Percentiles rank a stretch among this genome's conserved stretches.
These are phyloP conservation scores for Chaetura pelagica DNA, from an alignment of 2,113 vertebrate genomes.

Conservation along the genomic window DNA sequence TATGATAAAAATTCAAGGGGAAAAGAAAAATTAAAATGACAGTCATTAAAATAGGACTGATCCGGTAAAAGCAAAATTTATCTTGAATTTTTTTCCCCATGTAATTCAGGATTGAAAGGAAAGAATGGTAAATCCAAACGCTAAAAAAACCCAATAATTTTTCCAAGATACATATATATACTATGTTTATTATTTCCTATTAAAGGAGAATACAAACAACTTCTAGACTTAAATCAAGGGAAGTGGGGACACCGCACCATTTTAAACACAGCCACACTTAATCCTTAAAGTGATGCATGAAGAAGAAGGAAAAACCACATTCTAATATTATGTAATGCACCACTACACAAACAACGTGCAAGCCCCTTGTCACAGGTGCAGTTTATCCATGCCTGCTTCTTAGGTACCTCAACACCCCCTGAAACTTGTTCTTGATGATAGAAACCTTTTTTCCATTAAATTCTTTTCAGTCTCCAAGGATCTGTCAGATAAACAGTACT, in stretches of 20 bases:
- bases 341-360: background rate
- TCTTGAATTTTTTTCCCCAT: background rate
- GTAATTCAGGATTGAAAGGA: background rate
- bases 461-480: background rate
- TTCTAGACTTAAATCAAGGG: background rate
- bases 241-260: background rate
- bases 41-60: background rate
- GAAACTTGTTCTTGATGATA: background rate
- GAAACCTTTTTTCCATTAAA: background rate
- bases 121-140: background rate
- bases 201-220: background rate
- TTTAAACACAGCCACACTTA: background rate
- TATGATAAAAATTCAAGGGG: too few relatives aligned
- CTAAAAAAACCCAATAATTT: background rate
- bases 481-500: background rate
- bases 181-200: background rate
- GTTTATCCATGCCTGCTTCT: background rate
- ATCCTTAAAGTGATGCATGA: background rate
- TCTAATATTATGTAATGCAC: background rate
- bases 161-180: background rate
- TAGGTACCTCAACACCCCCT: background rate
- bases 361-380: background rate
- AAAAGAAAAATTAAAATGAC: background rate
- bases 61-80: background rate
- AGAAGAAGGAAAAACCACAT: background rate